Evolutionary conservation across 2,888 invertebrate species (phyloP).

Genomic region (Cerastis rubricosa): DNA sequence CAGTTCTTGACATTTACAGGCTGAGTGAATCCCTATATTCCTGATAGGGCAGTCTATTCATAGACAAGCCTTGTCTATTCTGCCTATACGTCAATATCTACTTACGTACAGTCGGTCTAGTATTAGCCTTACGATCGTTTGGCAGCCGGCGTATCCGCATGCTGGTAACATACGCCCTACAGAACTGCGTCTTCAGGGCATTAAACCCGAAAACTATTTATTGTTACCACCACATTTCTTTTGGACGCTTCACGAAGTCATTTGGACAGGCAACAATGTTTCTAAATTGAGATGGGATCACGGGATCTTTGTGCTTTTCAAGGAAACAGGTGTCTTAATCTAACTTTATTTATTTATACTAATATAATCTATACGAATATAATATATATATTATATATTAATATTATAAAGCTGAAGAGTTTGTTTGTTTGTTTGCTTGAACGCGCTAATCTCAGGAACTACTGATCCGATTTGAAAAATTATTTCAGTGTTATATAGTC

Average conservation of each 20-base stretch:
- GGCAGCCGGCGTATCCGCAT: conserved; percentile 55
- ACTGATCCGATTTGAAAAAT: no score
- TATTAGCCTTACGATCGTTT: conserved; percentile 40
- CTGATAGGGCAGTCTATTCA: conserved; percentile 24
- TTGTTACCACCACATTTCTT: conserved; percentile 31
- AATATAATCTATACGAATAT: no score
- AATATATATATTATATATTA: no score
- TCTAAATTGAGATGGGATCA: not conserved
- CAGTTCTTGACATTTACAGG: not conserved
- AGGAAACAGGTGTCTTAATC: not conserved
- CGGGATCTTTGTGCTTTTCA: not conserved
- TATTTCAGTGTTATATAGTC: no score
- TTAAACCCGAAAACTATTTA: conserved; percentile 51
- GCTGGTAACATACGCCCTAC: conserved; percentile 38
- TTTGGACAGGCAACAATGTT: not conserved
- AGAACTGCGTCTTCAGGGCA: conserved; percentile 36
- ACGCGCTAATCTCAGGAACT: no score
- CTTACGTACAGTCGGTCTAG: conserved; percentile 15
- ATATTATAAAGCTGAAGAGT: no score
- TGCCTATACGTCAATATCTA: conserved; percentile 14
- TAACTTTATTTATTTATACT: not conserved
- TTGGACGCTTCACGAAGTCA: not conserved
- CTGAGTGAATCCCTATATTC: conserved; percentile 19
- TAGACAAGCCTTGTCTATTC: conserved; percentile 15
- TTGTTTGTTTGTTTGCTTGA: no score